Evolutionary conservation across 2,888 invertebrate species (phyloP).

Genomic region (Tetranychus truncatus): DNA sequence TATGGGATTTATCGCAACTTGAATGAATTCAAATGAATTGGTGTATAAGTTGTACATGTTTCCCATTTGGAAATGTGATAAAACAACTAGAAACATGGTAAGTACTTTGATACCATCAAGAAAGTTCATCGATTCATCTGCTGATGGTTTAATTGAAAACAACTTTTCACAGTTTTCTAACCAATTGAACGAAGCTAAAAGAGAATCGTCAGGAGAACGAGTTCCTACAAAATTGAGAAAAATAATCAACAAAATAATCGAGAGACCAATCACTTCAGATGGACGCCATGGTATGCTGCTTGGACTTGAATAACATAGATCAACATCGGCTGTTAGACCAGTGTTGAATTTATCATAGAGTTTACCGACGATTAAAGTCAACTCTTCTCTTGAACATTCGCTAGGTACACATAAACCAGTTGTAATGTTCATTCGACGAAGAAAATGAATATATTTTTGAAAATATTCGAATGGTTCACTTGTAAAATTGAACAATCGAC

Average conservation of each 20-base stretch:
- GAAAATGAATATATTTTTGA: neutral
- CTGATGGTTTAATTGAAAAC: neutral
- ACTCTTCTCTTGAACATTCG: neutral
- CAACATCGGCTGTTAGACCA: neutral
- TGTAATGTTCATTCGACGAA: neutral
- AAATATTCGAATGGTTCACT: neutral
- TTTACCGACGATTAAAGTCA: neutral
- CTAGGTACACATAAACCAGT: neutral
- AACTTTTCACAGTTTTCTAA: neutral
- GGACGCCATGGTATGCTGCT: neutral
- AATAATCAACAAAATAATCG: neutral
- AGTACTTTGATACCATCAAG: slow-evolving; percentile 5
- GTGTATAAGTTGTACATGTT: neutral
- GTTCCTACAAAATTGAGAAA: neutral
- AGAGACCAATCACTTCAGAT: neutral
- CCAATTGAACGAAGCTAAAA: neutral
- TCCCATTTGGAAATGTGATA: slow-evolving; percentile 6
- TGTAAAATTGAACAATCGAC: neutral
- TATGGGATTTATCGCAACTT: neutral
- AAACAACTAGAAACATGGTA: neutral
- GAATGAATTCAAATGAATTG: neutral
- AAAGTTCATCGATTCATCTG: neutral
- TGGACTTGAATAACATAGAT: neutral
- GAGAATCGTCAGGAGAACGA: neutral
- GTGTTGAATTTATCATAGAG: neutral